Evolutionary conservation across 2,797 vertebrate species (phyloP).

Genomic region (Bradypodion pumilum): DNA sequence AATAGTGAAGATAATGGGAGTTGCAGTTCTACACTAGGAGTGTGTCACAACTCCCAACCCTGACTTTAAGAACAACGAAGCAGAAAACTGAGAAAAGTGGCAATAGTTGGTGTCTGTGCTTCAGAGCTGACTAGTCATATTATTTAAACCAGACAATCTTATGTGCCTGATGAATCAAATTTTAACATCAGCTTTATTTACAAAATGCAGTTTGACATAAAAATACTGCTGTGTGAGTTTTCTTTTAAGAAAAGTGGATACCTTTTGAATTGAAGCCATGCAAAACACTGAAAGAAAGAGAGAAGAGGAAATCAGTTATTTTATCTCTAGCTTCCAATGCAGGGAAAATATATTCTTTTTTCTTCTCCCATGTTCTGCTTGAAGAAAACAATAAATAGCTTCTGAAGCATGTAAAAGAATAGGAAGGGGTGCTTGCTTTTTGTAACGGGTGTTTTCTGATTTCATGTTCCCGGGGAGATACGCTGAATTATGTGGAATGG

Average conservation of each 20-base stretch:
- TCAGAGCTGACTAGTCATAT: not conserved
- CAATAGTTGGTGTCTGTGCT: not conserved
- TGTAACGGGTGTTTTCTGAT: too few species aligned
- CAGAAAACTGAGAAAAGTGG: not conserved
- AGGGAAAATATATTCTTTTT: not conserved
- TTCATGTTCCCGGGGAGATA: too few species aligned
- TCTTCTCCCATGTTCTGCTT: not conserved
- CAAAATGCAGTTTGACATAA: conserved; percentile 3
- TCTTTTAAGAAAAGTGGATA: conserved; percentile 91
- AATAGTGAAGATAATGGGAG: not conserved
- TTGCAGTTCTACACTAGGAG: not conserved
- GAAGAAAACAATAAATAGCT: not conserved
- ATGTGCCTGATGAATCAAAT: not conserved
- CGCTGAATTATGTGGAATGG: too few species aligned
- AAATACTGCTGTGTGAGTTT: not conserved
- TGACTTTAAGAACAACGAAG: not conserved
- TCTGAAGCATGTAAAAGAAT: too few species aligned
- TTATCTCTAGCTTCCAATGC: not conserved
- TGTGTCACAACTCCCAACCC: not conserved
- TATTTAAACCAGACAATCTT: not conserved
- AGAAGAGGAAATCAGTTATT: conserved; percentile 5
- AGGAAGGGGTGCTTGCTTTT: too few species aligned
- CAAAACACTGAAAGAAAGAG: conserved; percentile 80
- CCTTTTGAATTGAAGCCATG: conserved; percentile 96
- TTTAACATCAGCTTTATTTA: not conserved